Conservation (phyloP, 2,113 vertebrate genomes). For the Oenanthe oenanthe region DNA sequence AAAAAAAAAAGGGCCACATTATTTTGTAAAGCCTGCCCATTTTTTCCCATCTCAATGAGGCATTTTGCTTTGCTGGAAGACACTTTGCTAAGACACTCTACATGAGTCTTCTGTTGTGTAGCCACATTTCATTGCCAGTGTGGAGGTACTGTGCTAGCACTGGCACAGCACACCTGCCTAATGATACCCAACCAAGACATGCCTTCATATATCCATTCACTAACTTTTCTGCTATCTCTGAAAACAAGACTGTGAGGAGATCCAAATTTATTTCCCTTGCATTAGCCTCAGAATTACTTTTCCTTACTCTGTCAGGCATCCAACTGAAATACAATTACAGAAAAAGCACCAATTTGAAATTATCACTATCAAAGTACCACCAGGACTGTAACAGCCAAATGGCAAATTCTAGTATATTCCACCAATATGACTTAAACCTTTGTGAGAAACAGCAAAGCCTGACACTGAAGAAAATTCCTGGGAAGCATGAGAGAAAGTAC, state of each 20-base stretch:
- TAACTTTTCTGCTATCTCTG: background rate
- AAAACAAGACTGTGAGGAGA: background rate
- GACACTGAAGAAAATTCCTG: background rate
- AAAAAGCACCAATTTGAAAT: background rate
- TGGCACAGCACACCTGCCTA: background rate
- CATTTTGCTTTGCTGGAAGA: background rate
- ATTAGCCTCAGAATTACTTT: background rate
- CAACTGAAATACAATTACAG: background rate
- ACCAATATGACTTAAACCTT: background rate
- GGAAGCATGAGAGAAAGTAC: background rate
- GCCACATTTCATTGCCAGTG: background rate
- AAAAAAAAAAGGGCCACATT: rapidly evolving
- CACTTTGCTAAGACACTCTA: background rate
- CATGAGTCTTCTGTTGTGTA: background rate
- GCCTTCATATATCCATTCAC: background rate
- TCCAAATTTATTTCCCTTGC: background rate
- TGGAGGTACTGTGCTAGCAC: background rate
- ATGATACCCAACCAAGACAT: background rate
- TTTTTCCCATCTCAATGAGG: background rate
- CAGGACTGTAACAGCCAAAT: background rate
- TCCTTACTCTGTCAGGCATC: background rate
- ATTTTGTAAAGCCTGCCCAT: background rate
- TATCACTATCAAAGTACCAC: background rate
- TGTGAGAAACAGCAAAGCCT: background rate
- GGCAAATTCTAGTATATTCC: background rate